Base-by-base conservation (phyloP, 2,797 vertebrate genomes). In the Lateolabrax maculatus region DNA sequence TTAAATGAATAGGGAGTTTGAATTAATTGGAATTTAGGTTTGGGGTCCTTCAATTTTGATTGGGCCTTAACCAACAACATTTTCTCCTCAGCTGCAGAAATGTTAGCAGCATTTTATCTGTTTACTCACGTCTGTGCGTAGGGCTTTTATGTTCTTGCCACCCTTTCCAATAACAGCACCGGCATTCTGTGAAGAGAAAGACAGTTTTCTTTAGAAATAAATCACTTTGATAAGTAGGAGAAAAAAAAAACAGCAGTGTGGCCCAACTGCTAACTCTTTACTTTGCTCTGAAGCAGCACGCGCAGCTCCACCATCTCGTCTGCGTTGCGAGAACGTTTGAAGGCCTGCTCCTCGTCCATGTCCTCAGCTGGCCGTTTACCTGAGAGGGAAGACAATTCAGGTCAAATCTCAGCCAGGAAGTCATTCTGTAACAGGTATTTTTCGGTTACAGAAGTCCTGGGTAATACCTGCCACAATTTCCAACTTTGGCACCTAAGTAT, bases 111-210 rank as follows among this genome's bases (percentile, higher is more conserved):
- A 53, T 79, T 84, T 82, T 9, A 71, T 60, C 36, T 0, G 46
- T 95, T 95, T 96, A 99, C 98, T 99, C 96, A 99, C 98, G 74
- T 99, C 98, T 90, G 97, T 99, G 92, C 98, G 97, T 72, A 99
- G 96, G 36, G 98, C 97, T 94, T 99, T 99, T 95, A 99, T 99
- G 94, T 99, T 99, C 96, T 99, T 99, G 89, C 98, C 98, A 90
- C 97, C 98, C 94, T 99, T 99, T 86, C 98, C 98, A 88, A 99
- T 99, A 87, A 99, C 97, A 85, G 98, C 98, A 75, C 98, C 98
- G 73, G 98, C 98, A 89, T 99, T 99, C 98, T 99, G 91, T 65
- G 90, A 90, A 89, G 80, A 21, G 77, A 78, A 9, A 52, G 29
- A 23, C n/a, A 21, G n/a, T 29, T 56, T 75, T 39, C 48, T 53